Base-by-base conservation (phyloP, 2,113 vertebrate genomes). In the Sisor rabdophorus region DNA sequence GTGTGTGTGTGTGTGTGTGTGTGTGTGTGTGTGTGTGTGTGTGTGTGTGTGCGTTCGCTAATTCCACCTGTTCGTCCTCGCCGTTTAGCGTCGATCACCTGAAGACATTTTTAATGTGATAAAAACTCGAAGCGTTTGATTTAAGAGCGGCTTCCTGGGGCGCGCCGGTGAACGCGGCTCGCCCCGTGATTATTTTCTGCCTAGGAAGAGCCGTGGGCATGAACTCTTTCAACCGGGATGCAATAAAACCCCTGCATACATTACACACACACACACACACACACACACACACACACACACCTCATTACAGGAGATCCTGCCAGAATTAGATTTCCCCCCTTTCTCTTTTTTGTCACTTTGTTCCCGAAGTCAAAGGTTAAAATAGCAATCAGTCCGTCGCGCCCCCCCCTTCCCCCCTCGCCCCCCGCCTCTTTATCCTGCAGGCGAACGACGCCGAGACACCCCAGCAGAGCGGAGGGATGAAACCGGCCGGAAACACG, bases 381-480 rank as follows among this genome's bases (percentile, higher is more conserved):
- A 94, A 95, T 95, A 95, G 94, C 96, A 95, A 98, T 97, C 96
- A 97, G 95, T 93, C 93, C 94, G 93, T 98, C 96, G 94, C 93
- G 94, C 60, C 2, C 92, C 54, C 56, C 92, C 94, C 95, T 93
- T 85, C 84, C 74, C 80, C 84, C 93, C 93, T 91, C 89, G 88
- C 92, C 84, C 74, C 80, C 84, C 93, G 93, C 91, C 89, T 88
- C 92, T 93, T 94, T 94, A 92, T 94, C 95, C 96, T 93, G 93
- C 93, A 95, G 95, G 95, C 95, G 94, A 94, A 94, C 95, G 93
- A 36, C 7, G 32, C 32, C 95, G 94, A 95, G 93, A 68, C 22
- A 28, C 89, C 91, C 91, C 82, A 75, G 84, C 79, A 28, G 89
- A 91, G 87, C 92, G 80, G 89, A 87, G 91, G 88, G 88, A 87